Evolutionary conservation across 1,140 invertebrate species (phyloP), one percentile per base, ranked within the genome.

Genomic region (Sarcophaga bullata): DNA sequence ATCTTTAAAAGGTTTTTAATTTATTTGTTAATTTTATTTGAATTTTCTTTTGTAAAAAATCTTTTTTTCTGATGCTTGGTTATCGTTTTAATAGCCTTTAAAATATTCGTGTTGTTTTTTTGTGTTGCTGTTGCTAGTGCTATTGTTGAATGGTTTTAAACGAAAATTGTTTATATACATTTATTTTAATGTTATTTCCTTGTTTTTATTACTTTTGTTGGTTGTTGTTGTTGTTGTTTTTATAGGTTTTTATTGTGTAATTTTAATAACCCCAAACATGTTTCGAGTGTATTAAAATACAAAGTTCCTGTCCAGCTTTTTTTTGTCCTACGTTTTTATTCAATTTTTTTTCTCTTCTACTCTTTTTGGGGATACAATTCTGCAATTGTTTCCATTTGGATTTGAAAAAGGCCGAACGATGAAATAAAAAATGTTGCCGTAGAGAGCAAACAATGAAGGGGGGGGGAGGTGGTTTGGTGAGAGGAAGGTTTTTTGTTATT

Each of bases 401-500:
- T 68, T 6, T 17, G 58, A 68, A 17, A 7, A 17, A 68, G 17
- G 6, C n/a, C 19, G 58, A 17, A 19, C 58, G 15, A n/a, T n/a
- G 15, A 19, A 68, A 68, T n/a, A 17, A n/a, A 68, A 68, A 19
- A 19, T 68, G 58, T 19, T 4, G 6, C 8, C 19, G 8, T 19
- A 68, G 8, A 68, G 1, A 4, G 25, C 25, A 37, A 37, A 37
- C 25, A 37, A 37, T 37, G 25, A 37, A 37, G 1, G 25, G 4
- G 25, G 25, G 25, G n/a, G n/a, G n/a, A n/a, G n/a, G n/a, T n/a
- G n/a, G n/a, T n/a, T n/a, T n/a, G n/a, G n/a, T n/a, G n/a, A n/a
- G n/a, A n/a, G n/a, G n/a, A n/a, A n/a, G n/a, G n/a, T 37, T 37
- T 78, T 78, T 78, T 78, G 75, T 78, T 78, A 78, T 78, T 78